Conservation (phyloP, 2,113 vertebrate species). For the Rafetus swinhoei region DNA sequence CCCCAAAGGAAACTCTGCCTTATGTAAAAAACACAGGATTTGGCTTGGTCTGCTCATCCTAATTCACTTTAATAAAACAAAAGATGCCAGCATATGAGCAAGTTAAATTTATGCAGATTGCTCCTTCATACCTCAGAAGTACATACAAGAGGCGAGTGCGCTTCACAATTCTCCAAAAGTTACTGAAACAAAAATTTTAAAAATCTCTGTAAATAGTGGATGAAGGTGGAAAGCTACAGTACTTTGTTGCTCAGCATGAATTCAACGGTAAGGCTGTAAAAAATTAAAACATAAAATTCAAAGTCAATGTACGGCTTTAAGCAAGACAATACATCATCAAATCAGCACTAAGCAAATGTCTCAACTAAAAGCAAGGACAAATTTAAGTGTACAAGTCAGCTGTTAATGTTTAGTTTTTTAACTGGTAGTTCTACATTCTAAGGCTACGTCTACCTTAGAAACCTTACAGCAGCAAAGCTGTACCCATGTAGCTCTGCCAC, state of each 20-base stretch:
- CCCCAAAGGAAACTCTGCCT: conserved; percentile 28
- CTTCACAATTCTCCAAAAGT: conserved; percentile 73
- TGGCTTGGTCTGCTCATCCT: conserved; percentile 46
- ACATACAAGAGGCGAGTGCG: conserved; percentile 69
- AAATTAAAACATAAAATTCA: conserved; percentile 60
- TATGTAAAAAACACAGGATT: conserved; percentile 10
- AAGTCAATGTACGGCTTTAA: background rate
- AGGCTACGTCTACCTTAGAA: too few relatives aligned
- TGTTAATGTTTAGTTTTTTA: too few relatives aligned
- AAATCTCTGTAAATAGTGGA: conserved; percentile 76
- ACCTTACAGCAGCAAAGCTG: too few relatives aligned
- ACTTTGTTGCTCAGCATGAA: conserved; percentile 71
- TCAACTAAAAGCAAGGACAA: background rate
- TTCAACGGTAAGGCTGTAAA: conserved; percentile 85
- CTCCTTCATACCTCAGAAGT: conserved; percentile 76
- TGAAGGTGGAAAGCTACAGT: conserved; percentile 77
- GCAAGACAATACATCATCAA: background rate
- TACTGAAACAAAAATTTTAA: conserved; percentile 74
- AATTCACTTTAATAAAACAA: conserved; percentile 65
- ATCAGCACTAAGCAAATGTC: background rate
- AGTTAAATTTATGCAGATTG: conserved; percentile 66
- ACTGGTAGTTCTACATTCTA: background rate
- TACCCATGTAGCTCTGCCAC: too few relatives aligned
- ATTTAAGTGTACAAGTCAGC: background rate
- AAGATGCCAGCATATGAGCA: conserved; percentile 66